Evolutionary conservation across 1,140 invertebrate species (phyloP), one percentile per base, ranked within the genome.

Genomic region (Drosophila malerkotliana): DNA sequence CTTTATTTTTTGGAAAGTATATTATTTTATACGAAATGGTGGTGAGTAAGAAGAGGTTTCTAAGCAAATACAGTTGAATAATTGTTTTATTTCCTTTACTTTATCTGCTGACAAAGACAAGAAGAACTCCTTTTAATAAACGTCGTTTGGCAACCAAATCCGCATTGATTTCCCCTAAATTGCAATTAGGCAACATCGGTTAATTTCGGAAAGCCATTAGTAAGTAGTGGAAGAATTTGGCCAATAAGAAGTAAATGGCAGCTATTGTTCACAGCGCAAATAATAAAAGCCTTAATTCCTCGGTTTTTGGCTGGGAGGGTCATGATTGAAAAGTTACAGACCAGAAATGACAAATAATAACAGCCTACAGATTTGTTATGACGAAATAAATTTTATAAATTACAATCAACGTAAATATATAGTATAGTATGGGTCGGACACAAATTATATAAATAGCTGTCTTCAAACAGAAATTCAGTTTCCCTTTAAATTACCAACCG

Each of bases 151-250:
- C 34, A 37, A 37, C 34, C 34, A 12, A 37, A 37, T 37, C 34
- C 34, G 34, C 34, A 37, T 37, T 37, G 34, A 37, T 37, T 37
- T 37, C 34, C 34, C 34, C 34, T 37, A 37, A 37, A 37, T 37
- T 37, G 34, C 34, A 37, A 37, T 37, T 37, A 37, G 34, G 12
- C 34, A 37, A 37, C 34, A 37, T 37, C 12, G 10, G 34, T 37
- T 37, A 37, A 37, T 37, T 37, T 37, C 34, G 34, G 34, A 12
- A 12, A 37, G 34, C 34, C 34, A 37, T 37, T 37, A 37, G 34
- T 37, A n/a, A 37, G 12, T 37, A 12, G 34, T 37, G 12, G 34
- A 37, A 37, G 12, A 37, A 37, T 37, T 37, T 37, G 10, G 10
- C 34, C 34, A 37, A 37, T 37, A 37, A 37, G 10, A 12, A 10